Conservation (phyloP, 2,113 vertebrate species). For the Trematocara nigrifrons region DNA sequence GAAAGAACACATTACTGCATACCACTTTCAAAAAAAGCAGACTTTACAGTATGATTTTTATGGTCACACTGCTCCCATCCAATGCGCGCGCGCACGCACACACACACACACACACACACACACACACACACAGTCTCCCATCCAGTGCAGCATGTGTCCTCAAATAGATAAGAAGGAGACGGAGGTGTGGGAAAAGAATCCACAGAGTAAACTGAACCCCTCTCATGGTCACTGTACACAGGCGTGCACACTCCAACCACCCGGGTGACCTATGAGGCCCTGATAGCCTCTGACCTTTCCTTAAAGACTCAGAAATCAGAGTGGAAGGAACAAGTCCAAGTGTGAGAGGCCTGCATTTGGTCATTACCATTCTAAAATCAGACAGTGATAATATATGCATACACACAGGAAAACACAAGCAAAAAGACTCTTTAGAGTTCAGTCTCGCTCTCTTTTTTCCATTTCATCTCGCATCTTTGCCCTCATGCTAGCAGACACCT, state of each 20-base stretch:
- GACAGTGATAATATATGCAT: conserved; percentile 16
- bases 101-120: background rate
- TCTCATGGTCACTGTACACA: conserved; percentile 57
- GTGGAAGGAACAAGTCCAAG: conserved; percentile 49
- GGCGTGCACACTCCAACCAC: conserved; percentile 12
- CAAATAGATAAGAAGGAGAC: conserved; percentile 45
- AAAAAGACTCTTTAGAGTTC: background rate
- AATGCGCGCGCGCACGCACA: background rate
- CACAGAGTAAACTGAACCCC: conserved; percentile 59
- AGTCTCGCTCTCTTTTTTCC: background rate
- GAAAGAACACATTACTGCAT: conserved; percentile 1
- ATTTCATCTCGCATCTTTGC: background rate
- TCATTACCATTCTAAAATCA: conserved; percentile 32
- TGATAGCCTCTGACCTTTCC: conserved; percentile 53
- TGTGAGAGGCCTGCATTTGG: conserved; percentile 62
- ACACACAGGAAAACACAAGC: background rate
- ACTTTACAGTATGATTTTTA: background rate
- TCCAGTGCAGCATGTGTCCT: conserved; percentile 52
- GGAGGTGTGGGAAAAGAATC: conserved; percentile 63
- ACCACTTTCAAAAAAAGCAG: background rate
- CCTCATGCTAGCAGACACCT: background rate
- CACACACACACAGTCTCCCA: background rate
- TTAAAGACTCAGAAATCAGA: conserved; percentile 44
- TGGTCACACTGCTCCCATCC: background rate
- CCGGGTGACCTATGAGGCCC: conserved; percentile 55